A percentile compares a stretch with the other conserved stretches of the same genome.
Conservation (phyloP, 2,797 vertebrate species). For the Scarus forsteni region DNA sequence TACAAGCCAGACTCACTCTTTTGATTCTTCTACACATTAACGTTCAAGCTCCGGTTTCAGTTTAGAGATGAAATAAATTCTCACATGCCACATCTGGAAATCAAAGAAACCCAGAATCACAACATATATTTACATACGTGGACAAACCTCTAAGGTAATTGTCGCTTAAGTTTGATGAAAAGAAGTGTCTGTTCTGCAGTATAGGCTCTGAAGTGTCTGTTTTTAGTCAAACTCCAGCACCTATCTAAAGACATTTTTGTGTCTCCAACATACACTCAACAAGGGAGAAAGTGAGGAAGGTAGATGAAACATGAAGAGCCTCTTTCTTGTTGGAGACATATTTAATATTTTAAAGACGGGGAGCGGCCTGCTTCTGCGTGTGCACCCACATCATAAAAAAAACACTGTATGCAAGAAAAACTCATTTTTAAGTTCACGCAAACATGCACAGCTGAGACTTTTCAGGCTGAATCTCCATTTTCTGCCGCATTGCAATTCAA, state of each 20-base stretch:
- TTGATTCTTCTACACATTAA: constrained; percentile 31
- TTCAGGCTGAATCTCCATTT: constrained; percentile 76
- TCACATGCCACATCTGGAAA: constrained; percentile 20
- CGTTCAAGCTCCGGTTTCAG: constrained; percentile 32
- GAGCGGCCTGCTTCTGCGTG: constrained; percentile 25
- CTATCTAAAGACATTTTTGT: constrained; percentile 13
- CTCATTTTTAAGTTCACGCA: constrained; percentile 16
- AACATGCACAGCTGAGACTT: constrained; percentile 67
- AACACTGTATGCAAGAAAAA: constrained; percentile 34
- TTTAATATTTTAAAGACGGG: constrained; percentile 61
- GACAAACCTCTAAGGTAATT: constrained; percentile 8
- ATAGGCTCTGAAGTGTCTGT: constrained; percentile 8
- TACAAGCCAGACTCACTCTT: constrained; percentile 34
- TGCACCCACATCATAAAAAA: constrained; percentile 29
- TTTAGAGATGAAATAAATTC: constrained; percentile 32
- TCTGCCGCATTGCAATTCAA: constrained; percentile 46
- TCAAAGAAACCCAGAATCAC: constrained; percentile 9
- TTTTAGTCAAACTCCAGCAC: constrained; percentile 15
- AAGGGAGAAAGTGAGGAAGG: constrained; percentile 26
- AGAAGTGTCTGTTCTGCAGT: constrained; percentile 18
- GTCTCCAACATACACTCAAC: constrained; percentile 33
- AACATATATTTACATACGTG: not conserved
- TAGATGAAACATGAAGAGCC: constrained; percentile 46
- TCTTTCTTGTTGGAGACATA: constrained; percentile 41
- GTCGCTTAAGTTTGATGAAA: not conserved